phyloP scores from a whole-genome alignment of 2,113 vertebrate genomes.

The Antechinus flavipes region DNA sequence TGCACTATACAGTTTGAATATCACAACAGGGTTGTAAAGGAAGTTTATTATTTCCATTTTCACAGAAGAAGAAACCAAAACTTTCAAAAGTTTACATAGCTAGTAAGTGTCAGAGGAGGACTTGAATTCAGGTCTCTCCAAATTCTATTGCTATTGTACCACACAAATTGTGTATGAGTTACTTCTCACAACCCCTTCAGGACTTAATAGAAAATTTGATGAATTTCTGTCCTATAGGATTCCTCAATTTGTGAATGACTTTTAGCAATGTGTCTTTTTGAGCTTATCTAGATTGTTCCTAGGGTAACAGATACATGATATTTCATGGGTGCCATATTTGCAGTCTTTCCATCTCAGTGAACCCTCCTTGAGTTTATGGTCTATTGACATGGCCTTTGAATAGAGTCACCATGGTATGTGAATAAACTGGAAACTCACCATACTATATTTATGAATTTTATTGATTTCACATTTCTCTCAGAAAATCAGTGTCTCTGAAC shows the following conservation, averaged over 20 bases:
- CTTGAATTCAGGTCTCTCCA: neutral
- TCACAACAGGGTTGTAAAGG: neutral
- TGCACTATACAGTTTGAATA: neutral
- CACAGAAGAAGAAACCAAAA: neutral
- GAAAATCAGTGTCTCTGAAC: slow-evolving; percentile 2
- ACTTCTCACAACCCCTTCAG: neutral
- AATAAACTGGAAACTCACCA: slow-evolving; percentile 11
- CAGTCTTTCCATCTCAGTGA: neutral
- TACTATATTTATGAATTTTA: neutral
- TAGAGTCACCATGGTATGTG: neutral
- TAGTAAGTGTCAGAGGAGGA: neutral
- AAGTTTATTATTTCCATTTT: neutral
- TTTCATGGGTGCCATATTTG: neutral
- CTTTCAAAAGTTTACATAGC: neutral
- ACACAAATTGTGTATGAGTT: neutral
- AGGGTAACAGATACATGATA: neutral
- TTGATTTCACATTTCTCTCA: neutral
- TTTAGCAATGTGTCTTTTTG: neutral
- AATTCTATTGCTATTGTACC: neutral
- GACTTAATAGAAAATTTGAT: neutral
- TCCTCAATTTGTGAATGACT: neutral
- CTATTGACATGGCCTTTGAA: neutral
- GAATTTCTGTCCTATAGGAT: neutral
- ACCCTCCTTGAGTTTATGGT: neutral
- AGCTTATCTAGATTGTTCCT: neutral